Evolutionary conservation across 2,113 vertebrate genomes (phyloP).

Genomic region (Phrynosoma platyrhinos): DNA sequence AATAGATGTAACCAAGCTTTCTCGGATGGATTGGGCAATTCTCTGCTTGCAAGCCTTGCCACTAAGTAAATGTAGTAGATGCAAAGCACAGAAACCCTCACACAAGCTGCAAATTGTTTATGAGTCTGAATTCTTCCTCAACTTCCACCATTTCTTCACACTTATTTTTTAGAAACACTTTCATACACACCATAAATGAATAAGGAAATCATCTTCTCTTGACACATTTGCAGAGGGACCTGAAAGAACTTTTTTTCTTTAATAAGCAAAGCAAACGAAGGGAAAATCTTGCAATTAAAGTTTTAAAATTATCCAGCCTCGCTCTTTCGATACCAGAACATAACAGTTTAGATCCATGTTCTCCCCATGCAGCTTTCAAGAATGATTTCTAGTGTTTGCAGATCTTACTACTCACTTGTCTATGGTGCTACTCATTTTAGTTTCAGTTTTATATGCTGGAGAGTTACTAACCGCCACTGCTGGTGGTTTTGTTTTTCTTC

Average conservation of each 20-base stretch:
- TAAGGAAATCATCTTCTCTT: neutral
- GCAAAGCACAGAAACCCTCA: conserved; percentile 42
- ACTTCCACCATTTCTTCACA: neutral
- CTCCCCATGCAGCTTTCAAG: too few species aligned
- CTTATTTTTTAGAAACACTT: neutral
- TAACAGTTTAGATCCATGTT: too few species aligned
- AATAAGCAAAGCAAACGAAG: neutral
- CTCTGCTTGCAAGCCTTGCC: neutral
- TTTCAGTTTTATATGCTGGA: too few species aligned
- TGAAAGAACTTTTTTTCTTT: neutral
- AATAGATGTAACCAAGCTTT: neutral
- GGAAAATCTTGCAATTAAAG: neutral
- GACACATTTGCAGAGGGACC: neutral
- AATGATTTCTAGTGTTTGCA: too few species aligned
- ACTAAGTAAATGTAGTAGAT: conserved; percentile 14
- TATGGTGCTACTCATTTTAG: too few species aligned
- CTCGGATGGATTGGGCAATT: conserved; percentile 3
- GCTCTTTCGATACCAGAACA: neutral
- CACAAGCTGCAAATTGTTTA: conserved; percentile 8
- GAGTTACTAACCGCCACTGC: too few species aligned
- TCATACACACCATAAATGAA: neutral
- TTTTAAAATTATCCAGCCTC: neutral
- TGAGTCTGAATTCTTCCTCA: neutral
- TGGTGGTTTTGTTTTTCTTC: too few species aligned
- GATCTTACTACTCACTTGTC: too few species aligned